Percentiles rank a stretch among this genome's conserved stretches.
Conservation (phyloP, 2,888 invertebrate genomes). For the Mechanitis mazaeus region DNA sequence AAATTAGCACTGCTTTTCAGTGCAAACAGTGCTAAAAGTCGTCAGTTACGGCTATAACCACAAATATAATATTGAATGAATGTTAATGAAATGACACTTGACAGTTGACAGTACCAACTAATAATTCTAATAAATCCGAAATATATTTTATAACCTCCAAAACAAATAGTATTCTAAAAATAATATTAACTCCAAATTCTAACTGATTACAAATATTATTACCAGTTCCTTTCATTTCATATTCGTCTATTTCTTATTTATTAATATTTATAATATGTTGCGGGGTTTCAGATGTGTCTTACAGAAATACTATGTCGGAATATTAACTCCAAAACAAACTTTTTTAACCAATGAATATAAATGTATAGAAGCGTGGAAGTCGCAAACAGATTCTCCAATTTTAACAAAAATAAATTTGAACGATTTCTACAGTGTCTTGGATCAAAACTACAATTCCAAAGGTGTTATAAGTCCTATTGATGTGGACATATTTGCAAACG, state of each 20-base stretch:
- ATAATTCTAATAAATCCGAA: no score
- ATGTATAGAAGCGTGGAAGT: constrained; percentile 83
- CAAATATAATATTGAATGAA: no score
- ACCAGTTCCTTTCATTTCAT: background rate
- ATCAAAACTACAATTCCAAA: constrained; percentile 78
- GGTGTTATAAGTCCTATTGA: constrained; percentile 85
- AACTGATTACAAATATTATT: no score
- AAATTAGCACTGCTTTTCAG: no score
- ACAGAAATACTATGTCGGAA: constrained; percentile 12
- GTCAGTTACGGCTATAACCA: no score
- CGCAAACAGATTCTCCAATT: constrained; percentile 78
- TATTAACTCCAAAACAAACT: constrained; percentile 19
- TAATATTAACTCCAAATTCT: no score
- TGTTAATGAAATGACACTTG: no score
- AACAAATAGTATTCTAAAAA: no score
- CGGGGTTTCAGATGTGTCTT: constrained; percentile 20
- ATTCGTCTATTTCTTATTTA: background rate
- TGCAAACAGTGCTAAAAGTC: no score
- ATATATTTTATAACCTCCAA: no score
- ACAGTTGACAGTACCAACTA: no score
- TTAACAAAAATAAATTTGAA: constrained; percentile 79
- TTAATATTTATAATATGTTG: constrained; percentile 17
- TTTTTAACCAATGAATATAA: constrained; percentile 81
- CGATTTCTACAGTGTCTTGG: constrained; percentile 82
- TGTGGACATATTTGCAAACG: constrained; percentile 88